Evolutionary conservation across 2,113 vertebrate species (phyloP).

Genomic region (Lethenteron camtschaticum): DNA sequence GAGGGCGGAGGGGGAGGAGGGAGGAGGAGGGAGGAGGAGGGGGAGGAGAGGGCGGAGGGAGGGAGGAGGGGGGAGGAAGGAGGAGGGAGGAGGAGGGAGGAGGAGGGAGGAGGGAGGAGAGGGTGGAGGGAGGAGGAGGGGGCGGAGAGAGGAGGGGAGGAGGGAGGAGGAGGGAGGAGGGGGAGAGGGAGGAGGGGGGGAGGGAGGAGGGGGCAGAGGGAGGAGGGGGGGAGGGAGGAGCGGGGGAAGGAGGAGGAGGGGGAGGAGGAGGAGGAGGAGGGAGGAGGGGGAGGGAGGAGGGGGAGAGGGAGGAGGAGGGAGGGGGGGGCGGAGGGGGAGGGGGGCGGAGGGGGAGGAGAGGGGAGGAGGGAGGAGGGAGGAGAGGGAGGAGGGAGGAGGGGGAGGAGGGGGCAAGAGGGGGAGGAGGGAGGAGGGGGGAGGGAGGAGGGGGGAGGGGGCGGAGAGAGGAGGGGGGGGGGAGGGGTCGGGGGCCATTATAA

Average conservation of each 20-base stretch:
- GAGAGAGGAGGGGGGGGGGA: neutral
- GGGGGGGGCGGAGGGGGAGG: too few relatives aligned
- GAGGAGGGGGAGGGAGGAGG: neutral
- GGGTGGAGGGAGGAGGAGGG: too few relatives aligned
- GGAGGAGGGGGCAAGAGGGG: neutral
- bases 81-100: rapidly evolving
- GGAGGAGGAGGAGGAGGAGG: neutral
- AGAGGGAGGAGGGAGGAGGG: neutral
- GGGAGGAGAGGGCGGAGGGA: too few relatives aligned
- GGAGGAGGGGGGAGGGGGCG: neutral
- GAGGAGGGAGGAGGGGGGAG: neutral
- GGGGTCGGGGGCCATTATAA: neutral
- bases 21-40: too few relatives aligned
- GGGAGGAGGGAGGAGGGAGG: neutral
- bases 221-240: too few relatives aligned
- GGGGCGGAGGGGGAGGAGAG: neutral
- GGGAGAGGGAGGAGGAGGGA: neutral
- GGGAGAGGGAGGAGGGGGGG: neutral
- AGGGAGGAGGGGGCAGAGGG: neutral
- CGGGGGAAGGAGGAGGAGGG: neutral
- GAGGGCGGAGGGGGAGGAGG: too few relatives aligned
- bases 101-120: too few relatives aligned
- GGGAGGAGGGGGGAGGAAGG: too few relatives aligned
- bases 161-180: neutral
- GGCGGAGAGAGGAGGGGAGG: too few relatives aligned